Conservation (phyloP, 37 sponge, comb jelly and placozoan genomes). For the Halichondria panicea region DNA sequence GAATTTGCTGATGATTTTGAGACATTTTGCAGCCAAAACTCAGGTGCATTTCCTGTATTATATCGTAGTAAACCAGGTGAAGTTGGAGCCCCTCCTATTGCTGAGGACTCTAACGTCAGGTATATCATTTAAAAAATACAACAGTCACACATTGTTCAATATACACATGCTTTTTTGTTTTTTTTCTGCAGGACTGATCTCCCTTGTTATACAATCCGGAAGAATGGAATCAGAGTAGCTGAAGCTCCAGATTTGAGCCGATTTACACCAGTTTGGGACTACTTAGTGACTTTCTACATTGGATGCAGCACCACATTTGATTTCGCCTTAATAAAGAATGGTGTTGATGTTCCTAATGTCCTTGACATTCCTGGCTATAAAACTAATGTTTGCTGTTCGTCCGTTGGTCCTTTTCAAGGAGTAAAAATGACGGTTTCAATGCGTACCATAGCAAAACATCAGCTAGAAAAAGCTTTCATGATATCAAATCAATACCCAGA, state of each 20-base stretch:
- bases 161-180: too few species aligned
- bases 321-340: conserved; percentile 21
- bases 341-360: conserved; percentile 24
- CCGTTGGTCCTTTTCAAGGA: conserved; percentile 38
- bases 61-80: conserved; percentile 79
- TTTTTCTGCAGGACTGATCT: conserved; percentile 51
- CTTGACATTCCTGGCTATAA: conserved; percentile 43
- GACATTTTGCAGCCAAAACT: conserved; percentile 70
- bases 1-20: conserved; percentile 71
- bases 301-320: conserved; percentile 82
- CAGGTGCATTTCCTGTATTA: conserved; percentile 70
- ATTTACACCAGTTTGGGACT: conserved; percentile 49
- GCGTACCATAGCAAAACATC: conserved; percentile 44
- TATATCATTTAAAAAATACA: conserved; percentile 7
- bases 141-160: too few species aligned
- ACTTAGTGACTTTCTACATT: conserved; percentile 74
- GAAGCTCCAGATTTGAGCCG: neutral
- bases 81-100: conserved; percentile 63
- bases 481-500: neutral
- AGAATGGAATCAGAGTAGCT: conserved; percentile 11
- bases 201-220: conserved; percentile 28
- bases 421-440: conserved; percentile 61
- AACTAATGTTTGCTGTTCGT: conserved; percentile 46
- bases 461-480: conserved; percentile 12
- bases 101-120: conserved; percentile 78